Conservation (phyloP, 2,888 invertebrate species). For the Girardia tigrina region DNA sequence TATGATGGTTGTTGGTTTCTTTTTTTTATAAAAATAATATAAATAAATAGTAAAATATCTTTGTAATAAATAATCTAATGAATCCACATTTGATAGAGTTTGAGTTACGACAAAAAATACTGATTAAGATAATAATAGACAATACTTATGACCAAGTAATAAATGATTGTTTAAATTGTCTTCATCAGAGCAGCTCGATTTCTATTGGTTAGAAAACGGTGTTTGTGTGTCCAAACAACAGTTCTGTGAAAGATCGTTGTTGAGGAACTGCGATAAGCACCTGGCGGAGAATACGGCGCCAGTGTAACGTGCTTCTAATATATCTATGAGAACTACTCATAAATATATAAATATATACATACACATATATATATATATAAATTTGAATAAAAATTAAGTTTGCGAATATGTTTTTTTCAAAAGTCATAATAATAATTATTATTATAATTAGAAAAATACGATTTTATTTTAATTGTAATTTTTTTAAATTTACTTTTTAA, state of each 20-base stretch:
- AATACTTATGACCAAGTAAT: slow-evolving; percentile 8
- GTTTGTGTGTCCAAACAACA: slow-evolving; percentile 7
- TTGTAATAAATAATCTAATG: not conserved
- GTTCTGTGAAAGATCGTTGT: slow-evolving; percentile 8
- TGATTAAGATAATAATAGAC: slow-evolving; percentile 16
- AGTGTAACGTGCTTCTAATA: slow-evolving; percentile 7
- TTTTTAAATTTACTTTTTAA: no score
- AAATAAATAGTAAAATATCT: no score
- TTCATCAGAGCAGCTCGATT: slow-evolving; percentile 4
- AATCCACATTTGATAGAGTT: slow-evolving; percentile 19
- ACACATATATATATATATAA: no score
- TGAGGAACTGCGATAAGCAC: slow-evolving; percentile 20
- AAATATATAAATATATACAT: not conserved
- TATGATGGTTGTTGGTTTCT: no score
- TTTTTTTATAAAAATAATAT: no score
- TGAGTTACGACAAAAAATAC: not conserved
- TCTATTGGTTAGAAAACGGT: not conserved
- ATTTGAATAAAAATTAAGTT: no score
- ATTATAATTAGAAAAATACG: no score
- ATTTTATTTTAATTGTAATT: no score
- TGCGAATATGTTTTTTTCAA: not conserved
- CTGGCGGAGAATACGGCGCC: slow-evolving; percentile 17
- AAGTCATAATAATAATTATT: not conserved
- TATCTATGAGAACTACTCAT: not conserved
- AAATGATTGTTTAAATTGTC: slow-evolving; percentile 12